Conservation (phyloP, 53 echinoderm and acorn worm genomes). For the Mesocentrotus franciscanus region DNA sequence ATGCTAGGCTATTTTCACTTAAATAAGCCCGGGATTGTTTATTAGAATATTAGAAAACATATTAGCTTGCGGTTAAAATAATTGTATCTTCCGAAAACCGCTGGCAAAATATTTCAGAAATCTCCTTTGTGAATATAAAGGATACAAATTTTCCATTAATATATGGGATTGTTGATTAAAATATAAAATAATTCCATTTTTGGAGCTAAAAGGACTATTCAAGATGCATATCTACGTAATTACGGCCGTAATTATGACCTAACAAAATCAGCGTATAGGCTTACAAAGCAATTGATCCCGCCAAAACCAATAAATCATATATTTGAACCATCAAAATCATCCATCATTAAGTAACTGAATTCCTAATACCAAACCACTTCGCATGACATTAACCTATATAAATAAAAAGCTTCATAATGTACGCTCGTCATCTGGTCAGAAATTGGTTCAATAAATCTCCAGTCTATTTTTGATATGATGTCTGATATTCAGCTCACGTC, state of each 20-base stretch:
- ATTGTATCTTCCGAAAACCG: background rate
- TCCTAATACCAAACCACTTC: background rate
- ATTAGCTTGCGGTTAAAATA: too few relatives aligned
- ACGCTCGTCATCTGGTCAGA: slow-evolving; percentile 1
- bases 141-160: background rate
- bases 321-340: background rate
- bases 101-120: background rate
- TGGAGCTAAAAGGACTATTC: too few relatives aligned
- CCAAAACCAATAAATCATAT: background rate
- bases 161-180: too few relatives aligned
- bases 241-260: too few relatives aligned
- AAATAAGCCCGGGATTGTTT: too few relatives aligned
- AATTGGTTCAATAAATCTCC: slow-evolving; percentile 11
- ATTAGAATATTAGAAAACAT: too few relatives aligned
- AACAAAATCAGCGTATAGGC: too few relatives aligned
- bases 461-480: background rate
- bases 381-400: background rate
- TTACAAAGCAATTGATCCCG: background rate
- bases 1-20: too few relatives aligned
- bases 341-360: background rate
- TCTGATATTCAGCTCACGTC: background rate
- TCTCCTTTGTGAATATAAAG: background rate
- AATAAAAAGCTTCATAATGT: background rate
- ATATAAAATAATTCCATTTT: too few relatives aligned
- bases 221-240: too few relatives aligned